Evolutionary conservation across 2,888 invertebrate species (phyloP).

Genomic region (Coleophora flavipennella): DNA sequence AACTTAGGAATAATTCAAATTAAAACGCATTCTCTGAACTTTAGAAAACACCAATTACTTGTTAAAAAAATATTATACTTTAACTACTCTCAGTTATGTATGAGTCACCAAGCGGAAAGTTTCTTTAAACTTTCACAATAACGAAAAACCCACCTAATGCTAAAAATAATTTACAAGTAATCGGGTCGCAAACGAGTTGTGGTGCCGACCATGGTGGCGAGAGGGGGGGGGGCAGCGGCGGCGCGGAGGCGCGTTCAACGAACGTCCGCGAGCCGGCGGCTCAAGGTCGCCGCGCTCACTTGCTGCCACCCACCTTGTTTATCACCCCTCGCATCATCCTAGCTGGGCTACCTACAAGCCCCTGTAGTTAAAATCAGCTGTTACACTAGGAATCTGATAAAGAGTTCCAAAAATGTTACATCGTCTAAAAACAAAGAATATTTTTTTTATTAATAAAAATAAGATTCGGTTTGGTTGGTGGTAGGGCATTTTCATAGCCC

Average conservation of each 20-base stretch:
- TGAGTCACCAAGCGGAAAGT: constrained; percentile 11
- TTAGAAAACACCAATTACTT: no score
- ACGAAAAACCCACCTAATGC: constrained; percentile 16
- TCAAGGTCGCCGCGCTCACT: constrained; percentile 66
- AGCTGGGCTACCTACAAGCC: no score
- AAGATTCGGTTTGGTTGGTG: no score
- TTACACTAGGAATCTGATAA: no score
- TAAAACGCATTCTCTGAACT: no score
- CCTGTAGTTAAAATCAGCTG: no score
- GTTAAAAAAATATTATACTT: background rate
- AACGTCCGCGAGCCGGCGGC: constrained; percentile 67
- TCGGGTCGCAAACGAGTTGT: constrained; percentile 53
- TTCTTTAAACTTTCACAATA: constrained; percentile 4
- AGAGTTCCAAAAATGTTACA: no score
- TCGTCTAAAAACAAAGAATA: no score
- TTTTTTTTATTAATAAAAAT: no score
- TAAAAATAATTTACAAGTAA: constrained; percentile 44
- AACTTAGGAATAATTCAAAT: no score
- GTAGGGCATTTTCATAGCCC: no score
- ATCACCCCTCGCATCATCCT: no score
- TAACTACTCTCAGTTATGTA: constrained; percentile 6
- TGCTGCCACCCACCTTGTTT: constrained; percentile 19
- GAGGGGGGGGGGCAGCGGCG: constrained; percentile 21
- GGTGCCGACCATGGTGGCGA: constrained; percentile 17
- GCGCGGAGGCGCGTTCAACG: constrained; percentile 56